Base-by-base conservation (phyloP, 1,140 invertebrate species). In the Drosophila gunungcola region DNA sequence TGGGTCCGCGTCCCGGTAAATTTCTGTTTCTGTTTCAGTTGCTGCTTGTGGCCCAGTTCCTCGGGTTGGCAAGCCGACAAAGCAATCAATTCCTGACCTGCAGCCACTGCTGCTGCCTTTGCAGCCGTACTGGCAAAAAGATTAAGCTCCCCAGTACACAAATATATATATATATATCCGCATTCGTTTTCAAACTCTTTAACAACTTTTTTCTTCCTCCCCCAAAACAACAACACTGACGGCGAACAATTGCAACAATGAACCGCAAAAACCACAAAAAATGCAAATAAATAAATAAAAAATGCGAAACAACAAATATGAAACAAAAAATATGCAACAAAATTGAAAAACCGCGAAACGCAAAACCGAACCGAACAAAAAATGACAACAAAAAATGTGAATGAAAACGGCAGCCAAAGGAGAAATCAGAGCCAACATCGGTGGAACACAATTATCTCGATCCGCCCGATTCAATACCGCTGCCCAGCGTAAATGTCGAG, bases 371-470 rank as follows among this genome's bases (percentile, higher is more conserved):
- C 52, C 29, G 21, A 46, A 75, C 34, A 51, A 65, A 65, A 68
- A 54, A 68, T 51, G 49, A 25, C 27, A 32, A 73, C 16, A 61
- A 45, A 68, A 54, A 80, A 69, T 55, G 45, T 41, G 27, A 48
- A 41, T 21, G 10, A 53, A 72, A 49, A 36, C 48, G 70, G 49
- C 83, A 91, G 90, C 73, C 83, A 78, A 91, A 90, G 55, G 90
- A 85, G 73, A 91, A 91, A 91, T 89, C 86, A 51, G 90, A 90
- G 73, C 90, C 90, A 70, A 78, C 90, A 83, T 90, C 91, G 56
- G 78, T 92, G 72, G 91, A 92, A 73, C 79, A 92, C 78, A 92
- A 92, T 91, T 84, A 91, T 91, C 91, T 91, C 64, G 91, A 92
- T 84, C 90, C 85, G 63, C 91, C 91, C 73, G 91, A 91, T 80